phyloP scores from a whole-genome alignment of 2,113 vertebrate species.

The Nesoenas mayeri region DNA sequence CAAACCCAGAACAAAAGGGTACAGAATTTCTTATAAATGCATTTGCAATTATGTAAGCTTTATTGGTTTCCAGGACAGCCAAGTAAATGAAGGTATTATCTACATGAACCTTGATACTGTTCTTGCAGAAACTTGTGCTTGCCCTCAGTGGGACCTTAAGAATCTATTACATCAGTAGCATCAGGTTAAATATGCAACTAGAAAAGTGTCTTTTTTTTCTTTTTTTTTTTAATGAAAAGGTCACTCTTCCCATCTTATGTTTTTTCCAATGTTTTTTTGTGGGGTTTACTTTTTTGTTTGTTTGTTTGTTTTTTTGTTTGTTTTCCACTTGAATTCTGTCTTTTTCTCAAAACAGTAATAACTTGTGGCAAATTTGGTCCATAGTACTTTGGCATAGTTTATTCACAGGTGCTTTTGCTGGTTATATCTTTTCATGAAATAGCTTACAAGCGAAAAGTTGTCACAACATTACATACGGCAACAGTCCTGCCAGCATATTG shows the following conservation, averaged over 20 bases:
- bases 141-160: not conserved
- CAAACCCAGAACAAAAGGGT: not conserved
- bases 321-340: not conserved
- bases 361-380: not conserved
- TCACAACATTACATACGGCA: not conserved
- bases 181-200: not conserved
- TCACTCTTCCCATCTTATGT: not conserved
- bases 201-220: not conserved
- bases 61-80: not conserved
- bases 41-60: not conserved
- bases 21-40: not conserved
- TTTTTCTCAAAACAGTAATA: not conserved
- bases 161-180: not conserved
- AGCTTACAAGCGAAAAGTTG: not conserved
- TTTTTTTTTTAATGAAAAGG: not conserved
- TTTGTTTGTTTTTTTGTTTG: not conserved
- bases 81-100: not conserved
- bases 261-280: not conserved
- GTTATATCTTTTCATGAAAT: not conserved
- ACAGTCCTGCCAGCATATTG: not conserved
- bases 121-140: not conserved
- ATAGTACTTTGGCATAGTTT: not conserved
- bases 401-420: not conserved
- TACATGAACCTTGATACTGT: not conserved
- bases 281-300: too few species aligned